Conservation (phyloP, 2,888 invertebrate species). For the Sepiola atlantica region DNA sequence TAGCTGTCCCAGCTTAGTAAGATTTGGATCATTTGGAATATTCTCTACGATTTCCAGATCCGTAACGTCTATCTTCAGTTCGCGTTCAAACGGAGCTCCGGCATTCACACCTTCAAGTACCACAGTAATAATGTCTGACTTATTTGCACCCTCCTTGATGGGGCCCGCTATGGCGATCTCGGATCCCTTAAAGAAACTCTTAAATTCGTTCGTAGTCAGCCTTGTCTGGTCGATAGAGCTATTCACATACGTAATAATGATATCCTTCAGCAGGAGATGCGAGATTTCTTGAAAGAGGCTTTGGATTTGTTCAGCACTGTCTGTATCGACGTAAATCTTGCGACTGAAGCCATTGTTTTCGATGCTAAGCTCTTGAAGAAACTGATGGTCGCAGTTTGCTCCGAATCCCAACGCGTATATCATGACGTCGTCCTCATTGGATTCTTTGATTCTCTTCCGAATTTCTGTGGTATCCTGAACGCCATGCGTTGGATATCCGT, state of each 20-base stretch:
- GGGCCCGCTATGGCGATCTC: background rate
- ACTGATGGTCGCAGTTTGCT: background rate
- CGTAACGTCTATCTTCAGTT: background rate
- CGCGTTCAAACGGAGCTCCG: too few species aligned
- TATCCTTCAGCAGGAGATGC: background rate
- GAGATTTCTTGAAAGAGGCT: background rate
- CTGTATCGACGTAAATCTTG: background rate
- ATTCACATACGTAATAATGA: background rate
- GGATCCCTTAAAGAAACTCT: background rate
- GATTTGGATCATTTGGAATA: background rate
- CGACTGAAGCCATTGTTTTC: background rate
- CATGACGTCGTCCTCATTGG: background rate
- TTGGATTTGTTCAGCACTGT: background rate
- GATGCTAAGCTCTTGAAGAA: background rate
- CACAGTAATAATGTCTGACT: background rate
- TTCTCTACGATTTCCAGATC: background rate
- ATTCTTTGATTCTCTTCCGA: background rate
- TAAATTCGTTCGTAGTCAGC: background rate
- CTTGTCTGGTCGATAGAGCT: background rate
- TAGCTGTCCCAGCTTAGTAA: background rate
- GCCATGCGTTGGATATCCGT: background rate
- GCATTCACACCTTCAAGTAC: background rate
- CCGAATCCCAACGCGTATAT: background rate
- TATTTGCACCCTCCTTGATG: background rate
- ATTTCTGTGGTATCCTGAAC: background rate